Conservation (phyloP, 1,140 invertebrate genomes). For the Bilobella aurantiaca region DNA sequence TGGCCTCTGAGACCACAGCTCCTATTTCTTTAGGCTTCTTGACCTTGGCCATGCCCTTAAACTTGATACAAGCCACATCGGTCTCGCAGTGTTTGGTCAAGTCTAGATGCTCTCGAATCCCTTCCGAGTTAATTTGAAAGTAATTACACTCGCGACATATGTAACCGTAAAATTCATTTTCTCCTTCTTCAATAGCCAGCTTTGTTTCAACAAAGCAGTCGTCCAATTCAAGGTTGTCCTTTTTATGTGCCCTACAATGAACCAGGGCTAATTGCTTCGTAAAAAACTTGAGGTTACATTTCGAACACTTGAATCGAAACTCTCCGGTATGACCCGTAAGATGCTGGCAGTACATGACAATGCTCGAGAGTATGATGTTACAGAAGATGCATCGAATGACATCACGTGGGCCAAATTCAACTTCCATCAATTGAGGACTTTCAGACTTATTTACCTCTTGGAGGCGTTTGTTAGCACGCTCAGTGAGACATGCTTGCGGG, state of each 20-base stretch:
- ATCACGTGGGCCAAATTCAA: background rate
- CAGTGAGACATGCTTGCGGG: constrained; percentile 14
- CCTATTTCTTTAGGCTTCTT: constrained; percentile 34
- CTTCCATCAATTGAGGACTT: constrained; percentile 18
- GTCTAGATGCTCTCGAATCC: constrained; percentile 50
- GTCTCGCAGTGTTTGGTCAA: constrained; percentile 37
- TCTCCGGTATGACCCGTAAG: constrained; percentile 61
- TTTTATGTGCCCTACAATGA: constrained; percentile 38
- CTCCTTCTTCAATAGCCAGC: constrained; percentile 14
- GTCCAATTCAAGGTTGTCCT: background rate
- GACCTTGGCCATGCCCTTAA: background rate
- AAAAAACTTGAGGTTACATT: constrained; percentile 41
- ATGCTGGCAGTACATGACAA: constrained; percentile 54
- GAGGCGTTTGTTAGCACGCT: constrained; percentile 6
- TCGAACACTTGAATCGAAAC: constrained; percentile 51
- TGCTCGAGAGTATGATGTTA: background rate
- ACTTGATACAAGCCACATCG: constrained; percentile 6
- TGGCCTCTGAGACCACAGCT: background rate
- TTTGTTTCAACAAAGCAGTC: constrained; percentile 35
- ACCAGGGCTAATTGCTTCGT: constrained; percentile 41
- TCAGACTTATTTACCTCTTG: constrained; percentile 8
- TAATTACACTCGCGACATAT: constrained; percentile 57
- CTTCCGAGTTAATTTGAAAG: constrained; percentile 51
- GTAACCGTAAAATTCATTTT: constrained; percentile 43
- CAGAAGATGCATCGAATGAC: constrained; percentile 8